Evolutionary conservation across 2,113 vertebrate genomes (phyloP).

Genomic region (Brachyhypopomus gauderio): DNA sequence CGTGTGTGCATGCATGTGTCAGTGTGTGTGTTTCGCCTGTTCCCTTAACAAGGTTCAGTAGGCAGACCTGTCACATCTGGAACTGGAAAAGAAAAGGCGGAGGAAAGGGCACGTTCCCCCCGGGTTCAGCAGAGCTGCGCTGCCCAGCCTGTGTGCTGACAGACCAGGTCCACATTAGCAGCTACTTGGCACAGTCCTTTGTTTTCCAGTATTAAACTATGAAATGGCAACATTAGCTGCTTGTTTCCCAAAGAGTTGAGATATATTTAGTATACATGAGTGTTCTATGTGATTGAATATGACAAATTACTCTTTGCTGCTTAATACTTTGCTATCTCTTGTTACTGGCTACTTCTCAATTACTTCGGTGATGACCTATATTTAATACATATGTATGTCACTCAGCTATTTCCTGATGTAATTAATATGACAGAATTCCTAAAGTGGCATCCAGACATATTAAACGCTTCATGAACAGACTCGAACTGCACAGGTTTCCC

Average conservation of each 20-base stretch:
- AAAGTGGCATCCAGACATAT: neutral
- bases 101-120: neutral
- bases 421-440: too few species aligned
- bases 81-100: neutral
- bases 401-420: too few species aligned
- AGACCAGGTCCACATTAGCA: neutral
- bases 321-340: too few species aligned
- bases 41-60: neutral
- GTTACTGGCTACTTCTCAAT: too few species aligned
- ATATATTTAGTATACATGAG: neutral
- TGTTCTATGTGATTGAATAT: neutral
- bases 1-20: too few species aligned
- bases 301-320: too few species aligned
- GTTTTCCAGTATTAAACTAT: neutral
- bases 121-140: neutral
- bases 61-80: slow-evolving; percentile 1
- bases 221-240: neutral
- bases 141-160: neutral
- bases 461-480: neutral
- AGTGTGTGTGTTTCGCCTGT: too few species aligned
- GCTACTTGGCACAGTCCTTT: neutral
- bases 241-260: neutral
- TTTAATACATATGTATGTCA: too few species aligned
- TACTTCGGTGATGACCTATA: too few species aligned
- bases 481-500: neutral